Conservation (phyloP, 2,888 invertebrate genomes). For the Orchesella flavescens region DNA sequence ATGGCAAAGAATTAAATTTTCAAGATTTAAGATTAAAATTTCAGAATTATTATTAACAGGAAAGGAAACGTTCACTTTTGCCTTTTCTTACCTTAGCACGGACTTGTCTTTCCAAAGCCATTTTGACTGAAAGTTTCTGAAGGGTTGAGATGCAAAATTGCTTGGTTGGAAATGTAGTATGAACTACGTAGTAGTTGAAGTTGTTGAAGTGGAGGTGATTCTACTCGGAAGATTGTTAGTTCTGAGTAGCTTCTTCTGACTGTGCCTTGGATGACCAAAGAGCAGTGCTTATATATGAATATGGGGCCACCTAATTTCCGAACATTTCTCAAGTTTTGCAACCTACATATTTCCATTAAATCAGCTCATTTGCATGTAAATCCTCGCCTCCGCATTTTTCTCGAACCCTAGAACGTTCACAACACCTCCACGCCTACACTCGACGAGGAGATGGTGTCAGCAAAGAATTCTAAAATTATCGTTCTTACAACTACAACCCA, state of each 20-base stretch:
- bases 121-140: conserved; percentile 73
- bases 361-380: conserved; percentile 22
- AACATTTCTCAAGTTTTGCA: conserved; percentile 40
- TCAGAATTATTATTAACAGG: no score
- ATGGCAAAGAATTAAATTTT: not conserved
- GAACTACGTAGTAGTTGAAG: not conserved
- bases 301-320: conserved; percentile 47
- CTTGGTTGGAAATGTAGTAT: not conserved
- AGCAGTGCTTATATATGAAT: conserved; percentile 44
- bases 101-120: conserved; percentile 95
- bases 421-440: conserved; percentile 49
- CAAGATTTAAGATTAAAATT: no score
- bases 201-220: not conserved
- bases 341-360: conserved; percentile 8
- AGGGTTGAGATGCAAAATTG: not conserved
- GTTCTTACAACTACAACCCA: conserved; percentile 20
- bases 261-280: conserved; percentile 40
- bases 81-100: conserved; percentile 84
- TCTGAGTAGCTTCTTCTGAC: not conserved
- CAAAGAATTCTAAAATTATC: conserved; percentile 58
- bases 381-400: conserved; percentile 50
- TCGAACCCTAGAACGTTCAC: conserved; percentile 51
- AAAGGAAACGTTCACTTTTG: not conserved
- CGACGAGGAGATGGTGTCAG: conserved; percentile 43
- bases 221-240: not conserved